These are phyloP conservation scores for Gallinago stenura DNA, from an alignment of 2,797 vertebrate species.

Conservation along the genomic window DNA sequence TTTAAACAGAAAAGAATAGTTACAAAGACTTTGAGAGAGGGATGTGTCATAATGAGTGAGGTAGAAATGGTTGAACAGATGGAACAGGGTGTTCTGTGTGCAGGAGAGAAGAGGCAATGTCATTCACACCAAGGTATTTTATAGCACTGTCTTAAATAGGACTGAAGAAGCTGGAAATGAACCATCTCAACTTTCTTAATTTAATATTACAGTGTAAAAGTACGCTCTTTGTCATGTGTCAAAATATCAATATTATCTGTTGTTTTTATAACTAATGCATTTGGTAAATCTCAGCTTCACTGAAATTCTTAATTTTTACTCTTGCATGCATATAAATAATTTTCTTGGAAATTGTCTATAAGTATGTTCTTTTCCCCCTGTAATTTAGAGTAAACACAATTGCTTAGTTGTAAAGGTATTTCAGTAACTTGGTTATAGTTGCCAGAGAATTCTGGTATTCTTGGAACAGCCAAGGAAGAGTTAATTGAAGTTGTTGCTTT, in stretches of 20 bases:
- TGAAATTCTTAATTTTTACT: not conserved
- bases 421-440: not conserved
- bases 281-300: not conserved
- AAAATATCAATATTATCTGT: not conserved
- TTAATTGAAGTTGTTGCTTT: not conserved
- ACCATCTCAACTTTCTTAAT: not conserved
- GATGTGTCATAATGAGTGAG: not conserved
- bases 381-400: not conserved
- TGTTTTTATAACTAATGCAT: not conserved
- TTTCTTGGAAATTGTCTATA: not conserved
- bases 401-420: not conserved
- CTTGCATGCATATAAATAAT: not conserved
- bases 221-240: not conserved
- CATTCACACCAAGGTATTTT: not conserved
- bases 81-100: not conserved
- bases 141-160: not conserved
- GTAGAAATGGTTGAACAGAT: not conserved
- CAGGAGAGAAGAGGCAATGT: not conserved
- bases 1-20: not conserved
- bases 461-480: not conserved
- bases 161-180: not conserved
- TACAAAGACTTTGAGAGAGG: not conserved
- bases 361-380: not conserved
- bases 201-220: not conserved
- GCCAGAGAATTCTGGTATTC: not conserved